Percentiles rank a stretch among this genome's conserved stretches.
Evolutionary conservation across 2,888 invertebrate species (phyloP).

Genomic region (Phengaris alcon): DNA sequence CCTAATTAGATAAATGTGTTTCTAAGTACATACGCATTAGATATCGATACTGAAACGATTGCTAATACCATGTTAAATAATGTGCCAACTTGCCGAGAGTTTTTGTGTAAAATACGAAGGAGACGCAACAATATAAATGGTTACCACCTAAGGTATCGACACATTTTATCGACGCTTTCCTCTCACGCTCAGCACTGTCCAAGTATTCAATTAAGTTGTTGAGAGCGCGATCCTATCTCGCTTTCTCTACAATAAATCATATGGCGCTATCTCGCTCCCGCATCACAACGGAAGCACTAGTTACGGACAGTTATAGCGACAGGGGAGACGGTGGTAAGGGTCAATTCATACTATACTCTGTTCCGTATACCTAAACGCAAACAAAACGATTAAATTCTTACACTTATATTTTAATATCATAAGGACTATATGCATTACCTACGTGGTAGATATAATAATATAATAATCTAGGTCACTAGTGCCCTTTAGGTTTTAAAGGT

Average conservation of each 20-base stretch:
- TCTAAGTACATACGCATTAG: background rate
- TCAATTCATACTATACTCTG: slow-evolving; percentile 35
- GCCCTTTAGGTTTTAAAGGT: too few relatives aligned
- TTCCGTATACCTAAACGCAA: background rate
- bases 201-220: slow-evolving; percentile 74
- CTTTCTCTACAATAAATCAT: slow-evolving; percentile 36
- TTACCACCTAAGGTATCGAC: slow-evolving; percentile 36
- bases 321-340: slow-evolving; percentile 47
- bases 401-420: too few relatives aligned
- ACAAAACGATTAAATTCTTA: background rate
- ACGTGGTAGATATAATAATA: too few relatives aligned
- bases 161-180: slow-evolving; percentile 43
- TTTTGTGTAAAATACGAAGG: slow-evolving; percentile 25
- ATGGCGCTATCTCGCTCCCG: slow-evolving; percentile 46
- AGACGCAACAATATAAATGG: slow-evolving; percentile 2
- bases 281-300: slow-evolving; percentile 64
- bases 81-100: background rate
- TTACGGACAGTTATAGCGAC: slow-evolving; percentile 67
- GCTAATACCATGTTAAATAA: background rate
- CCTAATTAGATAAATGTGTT: slow-evolving; percentile 28
- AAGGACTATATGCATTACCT: too few relatives aligned
- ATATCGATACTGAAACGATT: background rate
- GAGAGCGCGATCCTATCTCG: slow-evolving; percentile 47
- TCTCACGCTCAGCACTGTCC: slow-evolving; percentile 47
- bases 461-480: too few relatives aligned